A percentile compares a stretch with the other conserved stretches of the same genome.
phyloP scores from a whole-genome alignment of 2,113 vertebrate genomes.

The Lagopus muta region DNA sequence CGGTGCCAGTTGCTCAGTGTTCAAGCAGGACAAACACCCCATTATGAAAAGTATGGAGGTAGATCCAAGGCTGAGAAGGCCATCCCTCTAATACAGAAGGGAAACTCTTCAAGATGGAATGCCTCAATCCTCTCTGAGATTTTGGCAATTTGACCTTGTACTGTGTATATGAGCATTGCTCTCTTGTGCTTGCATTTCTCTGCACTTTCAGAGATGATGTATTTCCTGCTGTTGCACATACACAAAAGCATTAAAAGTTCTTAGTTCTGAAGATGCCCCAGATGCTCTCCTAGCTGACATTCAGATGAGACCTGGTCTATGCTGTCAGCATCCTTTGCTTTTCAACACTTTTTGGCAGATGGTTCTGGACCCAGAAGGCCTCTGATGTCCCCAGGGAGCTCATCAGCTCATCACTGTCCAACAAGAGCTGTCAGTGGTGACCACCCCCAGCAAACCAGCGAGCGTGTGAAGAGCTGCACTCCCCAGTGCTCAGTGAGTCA shows the following conservation, averaged over 20 bases:
- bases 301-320: background rate
- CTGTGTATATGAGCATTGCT: fast-evolving
- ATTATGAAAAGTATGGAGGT: background rate
- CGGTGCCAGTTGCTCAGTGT: background rate
- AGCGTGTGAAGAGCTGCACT: background rate
- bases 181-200: fast-evolving
- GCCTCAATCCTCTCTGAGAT: background rate
- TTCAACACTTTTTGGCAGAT: background rate
- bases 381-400: background rate
- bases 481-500: background rate
- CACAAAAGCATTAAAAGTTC: background rate
- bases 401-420: background rate
- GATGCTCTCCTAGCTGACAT: fast-evolving
- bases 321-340: background rate
- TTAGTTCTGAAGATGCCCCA: background rate
- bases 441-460: background rate
- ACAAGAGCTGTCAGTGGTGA: background rate
- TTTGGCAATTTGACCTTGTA: background rate
- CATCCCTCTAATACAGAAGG: background rate
- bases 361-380: background rate
- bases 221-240: background rate
- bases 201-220: background rate
- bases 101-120: background rate
- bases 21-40: background rate
- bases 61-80: background rate